Base-by-base conservation (phyloP, 1,140 invertebrate genomes). In the Drosophila gunungcola region DNA sequence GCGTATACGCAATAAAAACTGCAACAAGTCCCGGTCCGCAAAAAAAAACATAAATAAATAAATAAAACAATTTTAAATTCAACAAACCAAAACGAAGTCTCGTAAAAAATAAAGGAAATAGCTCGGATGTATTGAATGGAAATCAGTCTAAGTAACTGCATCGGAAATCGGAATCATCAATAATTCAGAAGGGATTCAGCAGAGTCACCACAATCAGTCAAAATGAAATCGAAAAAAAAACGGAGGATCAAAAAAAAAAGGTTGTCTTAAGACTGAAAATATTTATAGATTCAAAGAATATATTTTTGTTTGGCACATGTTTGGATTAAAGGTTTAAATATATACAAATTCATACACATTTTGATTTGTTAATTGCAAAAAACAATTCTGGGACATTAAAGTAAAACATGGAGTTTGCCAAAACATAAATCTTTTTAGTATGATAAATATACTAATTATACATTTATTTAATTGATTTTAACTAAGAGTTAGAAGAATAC, bases 1-100 rank as follows among this genome's bases (percentile, higher is more conserved):
- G 57, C 82, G 78, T 86, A 82, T 86, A 49, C 64, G 69, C 54
- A 85, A 85, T 78, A 56, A 58, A 62, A 67, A 52, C 34, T 55
- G 62, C 73, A 73, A 34, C 58, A 64, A 54, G 39, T 67, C 38
- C 49, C 36, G 46, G 51, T 42, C 13, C 38, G 25, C 41, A 32
- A 38, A 12, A 55, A 43, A 29, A 25, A 13, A 12, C 1, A 0
- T 2, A 36, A 12, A 54, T 13, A 58, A 42, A 42, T 38, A 13
- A 36, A 75, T 57, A 55, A 74, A 52, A 46, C 11, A 32, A n/a
- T 65, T 57, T 70, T 41, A 56, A 48, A 70, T 70, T 48, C 43
- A 25, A 38, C 32, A 68, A 65, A 29, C 54, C 27, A 52, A 70
- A 70, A 41, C 51, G 12, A 48, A 57, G 34, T 29, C 27, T 48